Evolutionary conservation across 1,140 invertebrate genomes (phyloP), one percentile per base, ranked within the genome.

Genomic region (Hyles vespertilio): DNA sequence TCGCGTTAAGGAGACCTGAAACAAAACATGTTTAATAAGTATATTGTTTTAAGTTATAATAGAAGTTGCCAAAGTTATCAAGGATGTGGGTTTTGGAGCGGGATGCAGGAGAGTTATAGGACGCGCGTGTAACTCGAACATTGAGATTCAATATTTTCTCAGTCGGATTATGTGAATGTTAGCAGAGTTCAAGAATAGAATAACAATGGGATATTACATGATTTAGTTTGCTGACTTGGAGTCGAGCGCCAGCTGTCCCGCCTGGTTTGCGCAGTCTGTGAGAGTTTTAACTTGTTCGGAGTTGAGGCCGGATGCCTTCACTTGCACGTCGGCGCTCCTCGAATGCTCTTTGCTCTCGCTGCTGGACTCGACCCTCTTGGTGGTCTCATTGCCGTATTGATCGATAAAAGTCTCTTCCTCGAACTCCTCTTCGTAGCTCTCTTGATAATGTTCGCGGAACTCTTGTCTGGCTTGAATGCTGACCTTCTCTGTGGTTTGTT

Each of bases 341-440:
- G 86, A 81, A 59, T 89, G 87, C 70, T 89, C 81, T 56, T 85
- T 87, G 69, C 83, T 87, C 63, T 87, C 83, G 53, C 86, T 89
- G 67, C 86, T 89, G 1, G 87, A 81, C 51, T 90, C 89, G 8
- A 81, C 72, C 34, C 84, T 75, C 44, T 89, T 87, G 10, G 89
- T 89, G 9, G 85, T 87, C 48, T 73, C 74, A 57, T 90, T 89
- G 49, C 89, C 89, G 52, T 69, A 80, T 55, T 89, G 67, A 68
- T 90, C 89, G 32, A 82, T 89, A 56, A 82, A 85, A 3, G 87
- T 89, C 61, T 90, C 84, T 53, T 90, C 88, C 63, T 89, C 82
- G 40, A 87, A 89, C 58, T 88, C 88, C 54, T 90, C 88, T 67
- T 90, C 88, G 51, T 89, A 90, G 60, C 84, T 87, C 59, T 87